These are phyloP conservation scores for Drosophila birchii DNA, from an alignment of 2,888 invertebrate genomes.

Conservation along the genomic window DNA sequence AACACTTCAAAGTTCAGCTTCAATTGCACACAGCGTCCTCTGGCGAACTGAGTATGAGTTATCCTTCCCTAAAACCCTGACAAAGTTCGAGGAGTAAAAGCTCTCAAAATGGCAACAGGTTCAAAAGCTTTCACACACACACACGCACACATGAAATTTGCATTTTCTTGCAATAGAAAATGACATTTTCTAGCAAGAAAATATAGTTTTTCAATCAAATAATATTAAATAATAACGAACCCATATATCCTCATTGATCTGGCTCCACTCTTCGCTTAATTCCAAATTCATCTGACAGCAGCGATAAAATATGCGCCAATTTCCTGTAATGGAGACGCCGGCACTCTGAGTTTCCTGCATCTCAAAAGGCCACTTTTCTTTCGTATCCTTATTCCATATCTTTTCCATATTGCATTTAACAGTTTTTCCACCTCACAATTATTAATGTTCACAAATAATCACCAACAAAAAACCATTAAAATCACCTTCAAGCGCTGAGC, in stretches of 20 bases:
- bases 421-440: slow-evolving; percentile 10
- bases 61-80: neutral
- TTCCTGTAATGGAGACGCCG: slow-evolving; percentile 55
- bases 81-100: neutral
- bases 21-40: slow-evolving; percentile 10
- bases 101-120: slow-evolving; percentile 40
- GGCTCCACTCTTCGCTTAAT: slow-evolving; percentile 81
- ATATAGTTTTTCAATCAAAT: slow-evolving; percentile 11
- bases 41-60: neutral
- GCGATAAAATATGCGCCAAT: slow-evolving; percentile 76
- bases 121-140: neutral
- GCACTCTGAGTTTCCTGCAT: slow-evolving; percentile 1
- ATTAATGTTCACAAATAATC: neutral
- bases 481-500: neutral
- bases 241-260: slow-evolving; percentile 82
- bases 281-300: slow-evolving; percentile 76
- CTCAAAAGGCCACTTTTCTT: slow-evolving; percentile 27
- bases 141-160: neutral
- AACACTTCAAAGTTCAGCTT: neutral
- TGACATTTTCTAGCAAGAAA: neutral
- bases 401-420: neutral
- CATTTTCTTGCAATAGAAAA: neutral
- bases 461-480: neutral
- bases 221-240: slow-evolving; percentile 65
- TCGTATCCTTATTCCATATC: slow-evolving; percentile 51